Evolutionary conservation across 2,797 vertebrate genomes (phyloP), one percentile per base, ranked within the genome.

Genomic region (Hemibagrus guttatus): DNA sequence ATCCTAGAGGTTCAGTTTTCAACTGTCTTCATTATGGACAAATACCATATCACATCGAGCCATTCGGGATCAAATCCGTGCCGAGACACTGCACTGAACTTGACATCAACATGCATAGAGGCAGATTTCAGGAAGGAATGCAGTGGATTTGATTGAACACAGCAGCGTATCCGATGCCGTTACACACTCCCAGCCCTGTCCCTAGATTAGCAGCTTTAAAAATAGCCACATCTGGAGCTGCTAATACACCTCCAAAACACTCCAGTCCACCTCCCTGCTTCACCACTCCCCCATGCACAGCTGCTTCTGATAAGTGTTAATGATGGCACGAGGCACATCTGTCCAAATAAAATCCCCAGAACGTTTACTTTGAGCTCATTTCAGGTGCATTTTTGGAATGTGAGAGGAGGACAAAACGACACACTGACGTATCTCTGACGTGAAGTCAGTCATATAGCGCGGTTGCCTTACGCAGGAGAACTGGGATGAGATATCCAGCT

Each of bases 241-340:
- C 81, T 76, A 83, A 61, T 59, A 64, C 80, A 83, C 75, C 63
- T 71, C 28, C 63, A 84, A 82, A 86, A 81, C 39, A 56, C 46
- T 35, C 52, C 26, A 5, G 82, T 72, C 12, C 39, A 85, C 64
- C 84, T 64, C 52, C 35, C 17, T 13, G 19, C 54, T n/a, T 46
- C 52, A 23, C 42, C 35, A 21, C 49, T 64, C 72, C 58, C 52
- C 81, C 80, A 75, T 28, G 26, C 80, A 81, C 85, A 90, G 87
- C 85, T 90, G 89, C 64, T 69, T 88, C 75, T 87, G 61, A 90
- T 90, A 88, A 87, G 61, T 52, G 61, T 66, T 84, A 82, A 85
- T 83, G 85, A 82, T 83, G 64, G 82, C 31, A 23, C 14, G 23
- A 82, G 84, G 66, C 85, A 86, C 88, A 90, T 88, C 83, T 90